Percentiles rank a stretch among this genome's conserved stretches.
phyloP scores from a whole-genome alignment of 2,888 invertebrate species.

The Drosophila neonasuta region DNA sequence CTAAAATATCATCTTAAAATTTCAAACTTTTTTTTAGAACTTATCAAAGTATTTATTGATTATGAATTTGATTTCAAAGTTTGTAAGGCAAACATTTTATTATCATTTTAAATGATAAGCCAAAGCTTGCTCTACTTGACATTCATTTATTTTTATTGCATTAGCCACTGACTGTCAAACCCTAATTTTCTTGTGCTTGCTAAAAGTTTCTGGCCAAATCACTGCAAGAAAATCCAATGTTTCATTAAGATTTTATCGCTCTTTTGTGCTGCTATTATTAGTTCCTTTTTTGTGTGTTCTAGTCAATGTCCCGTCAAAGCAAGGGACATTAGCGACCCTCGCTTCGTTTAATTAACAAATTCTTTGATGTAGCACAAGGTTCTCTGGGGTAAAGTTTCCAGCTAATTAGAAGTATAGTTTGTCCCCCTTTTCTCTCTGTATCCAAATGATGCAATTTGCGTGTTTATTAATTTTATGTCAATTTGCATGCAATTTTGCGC shows the following conservation, averaged over 20 bases:
- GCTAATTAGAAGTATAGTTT: slow-evolving; percentile 59
- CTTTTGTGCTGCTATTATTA: slow-evolving; percentile 27
- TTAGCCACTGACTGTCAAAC: not conserved
- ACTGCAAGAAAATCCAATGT: slow-evolving; percentile 50
- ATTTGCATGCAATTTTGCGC: slow-evolving; percentile 72
- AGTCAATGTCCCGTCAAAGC: slow-evolving; percentile 45
- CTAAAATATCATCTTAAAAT: no score
- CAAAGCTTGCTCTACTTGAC: not conserved
- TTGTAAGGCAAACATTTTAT: no score
- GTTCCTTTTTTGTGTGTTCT: slow-evolving; percentile 13
- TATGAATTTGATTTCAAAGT: no score
- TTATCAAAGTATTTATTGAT: no score
- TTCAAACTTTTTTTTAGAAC: no score
- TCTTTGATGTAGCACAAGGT: slow-evolving; percentile 43
- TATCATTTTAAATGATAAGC: not conserved
- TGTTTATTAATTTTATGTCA: slow-evolving; percentile 75
- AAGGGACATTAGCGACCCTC: slow-evolving; percentile 35
- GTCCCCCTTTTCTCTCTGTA: not conserved
- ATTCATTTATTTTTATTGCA: not conserved
- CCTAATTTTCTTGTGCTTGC: not conserved
- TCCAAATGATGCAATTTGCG: slow-evolving; percentile 63
- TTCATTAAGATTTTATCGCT: slow-evolving; percentile 59
- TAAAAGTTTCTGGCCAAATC: slow-evolving; percentile 43
- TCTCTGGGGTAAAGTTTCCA: slow-evolving; percentile 56
- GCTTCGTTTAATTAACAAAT: slow-evolving; percentile 66